A percentile compares a stretch with the other conserved stretches of the same genome.
phyloP scores from a whole-genome alignment of 2,888 invertebrate genomes.

The Hydrotaea cyrtoneurina region DNA sequence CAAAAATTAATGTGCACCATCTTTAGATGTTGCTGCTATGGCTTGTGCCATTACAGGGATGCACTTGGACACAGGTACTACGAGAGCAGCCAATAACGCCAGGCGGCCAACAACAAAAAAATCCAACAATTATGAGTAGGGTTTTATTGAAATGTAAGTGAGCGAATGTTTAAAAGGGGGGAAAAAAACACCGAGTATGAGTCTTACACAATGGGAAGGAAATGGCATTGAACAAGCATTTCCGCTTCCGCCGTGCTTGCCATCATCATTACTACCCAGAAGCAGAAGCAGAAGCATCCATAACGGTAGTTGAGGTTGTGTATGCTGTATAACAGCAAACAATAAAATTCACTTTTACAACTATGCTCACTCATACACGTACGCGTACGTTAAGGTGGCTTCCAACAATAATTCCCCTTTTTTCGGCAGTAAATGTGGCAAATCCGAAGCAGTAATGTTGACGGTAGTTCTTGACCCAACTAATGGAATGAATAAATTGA shows the following conservation, averaged over 20 bases:
- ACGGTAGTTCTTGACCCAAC: too few species aligned
- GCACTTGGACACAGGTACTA: conserved; percentile 44
- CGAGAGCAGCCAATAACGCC: conserved; percentile 31
- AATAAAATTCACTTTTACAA: conserved; percentile 44
- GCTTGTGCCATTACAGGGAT: background rate
- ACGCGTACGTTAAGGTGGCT: too few species aligned
- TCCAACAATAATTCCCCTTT: too few species aligned
- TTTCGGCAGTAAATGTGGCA: too few species aligned
- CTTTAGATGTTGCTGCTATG: background rate
- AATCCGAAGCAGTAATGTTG: too few species aligned
- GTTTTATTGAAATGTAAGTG: conserved; percentile 60
- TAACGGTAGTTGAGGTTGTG: conserved; percentile 19
- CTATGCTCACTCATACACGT: background rate
- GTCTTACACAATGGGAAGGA: conserved; percentile 57
- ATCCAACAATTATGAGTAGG: conserved; percentile 53
- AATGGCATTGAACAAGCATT: conserved; percentile 59
- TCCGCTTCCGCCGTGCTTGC: conserved; percentile 50
- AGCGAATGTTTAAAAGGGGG: conserved; percentile 51
- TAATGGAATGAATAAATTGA: too few species aligned
- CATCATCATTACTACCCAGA: conserved; percentile 23
- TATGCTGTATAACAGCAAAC: conserved; percentile 20
- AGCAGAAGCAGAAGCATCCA: conserved; percentile 14
- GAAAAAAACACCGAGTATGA: conserved; percentile 29
- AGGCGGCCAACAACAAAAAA: conserved; percentile 10
- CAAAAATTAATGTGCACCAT: conserved; percentile 17